Conservation (phyloP, 2,113 vertebrate species). For the Peromyscus maniculatus region DNA sequence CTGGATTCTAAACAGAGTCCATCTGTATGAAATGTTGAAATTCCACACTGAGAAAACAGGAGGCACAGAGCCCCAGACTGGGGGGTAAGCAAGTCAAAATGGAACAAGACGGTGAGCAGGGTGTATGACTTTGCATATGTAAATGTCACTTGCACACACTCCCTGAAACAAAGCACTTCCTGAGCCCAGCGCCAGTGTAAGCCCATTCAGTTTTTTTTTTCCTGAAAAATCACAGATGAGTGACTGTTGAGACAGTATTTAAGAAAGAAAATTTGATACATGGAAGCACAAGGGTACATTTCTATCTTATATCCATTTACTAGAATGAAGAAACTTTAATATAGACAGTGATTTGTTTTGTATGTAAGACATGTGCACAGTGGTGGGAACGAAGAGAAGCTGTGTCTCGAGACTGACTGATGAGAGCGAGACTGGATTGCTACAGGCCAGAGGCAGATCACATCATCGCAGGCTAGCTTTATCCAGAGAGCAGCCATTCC, state of each 20-base stretch:
- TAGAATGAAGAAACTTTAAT: not conserved
- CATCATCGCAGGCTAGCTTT: not conserved
- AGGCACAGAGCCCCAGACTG: not conserved
- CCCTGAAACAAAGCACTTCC: not conserved
- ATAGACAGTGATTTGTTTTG: not conserved
- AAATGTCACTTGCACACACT: slow-evolving; percentile 47
- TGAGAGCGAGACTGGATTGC: not conserved
- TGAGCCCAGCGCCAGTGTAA: not conserved
- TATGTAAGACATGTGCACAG: not conserved
- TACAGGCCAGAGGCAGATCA: not conserved
- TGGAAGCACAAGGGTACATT: not conserved
- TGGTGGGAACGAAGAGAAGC: not conserved
- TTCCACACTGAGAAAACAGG: not conserved
- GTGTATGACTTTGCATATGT: not conserved
- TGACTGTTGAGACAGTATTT: not conserved
- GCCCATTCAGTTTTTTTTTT: not conserved
- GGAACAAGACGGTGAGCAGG: not conserved
- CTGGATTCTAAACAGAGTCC: slow-evolving; percentile 54
- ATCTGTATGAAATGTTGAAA: slow-evolving; percentile 27
- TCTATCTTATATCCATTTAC: not conserved
- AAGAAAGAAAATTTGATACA: slow-evolving; percentile 1
- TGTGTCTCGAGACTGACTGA: not conserved
- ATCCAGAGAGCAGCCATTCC: not conserved
- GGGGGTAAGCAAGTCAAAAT: not conserved
- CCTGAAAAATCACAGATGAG: not conserved